Evolutionary conservation across 2,888 invertebrate species (phyloP).

Genomic region (Pardosa pseudoannulata): DNA sequence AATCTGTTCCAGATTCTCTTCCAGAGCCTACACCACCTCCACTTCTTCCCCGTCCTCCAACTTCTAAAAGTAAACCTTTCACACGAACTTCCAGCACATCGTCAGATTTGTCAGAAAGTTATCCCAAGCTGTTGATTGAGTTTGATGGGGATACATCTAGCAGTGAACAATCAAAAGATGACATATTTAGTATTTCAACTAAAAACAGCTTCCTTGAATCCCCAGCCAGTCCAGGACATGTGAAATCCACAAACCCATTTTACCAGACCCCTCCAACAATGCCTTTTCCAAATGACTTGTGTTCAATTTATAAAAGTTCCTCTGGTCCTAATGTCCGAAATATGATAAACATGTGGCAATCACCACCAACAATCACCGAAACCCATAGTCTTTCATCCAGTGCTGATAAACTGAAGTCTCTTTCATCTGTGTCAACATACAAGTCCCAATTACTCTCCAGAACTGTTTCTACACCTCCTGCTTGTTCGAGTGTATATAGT

Average conservation of each 20-base stretch:
- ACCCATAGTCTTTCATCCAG: slow-evolving; percentile 30
- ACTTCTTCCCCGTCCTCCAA: slow-evolving; percentile 49
- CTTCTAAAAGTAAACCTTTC: slow-evolving; percentile 13
- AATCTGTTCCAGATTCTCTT: background rate
- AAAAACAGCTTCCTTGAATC: background rate
- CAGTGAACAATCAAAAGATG: background rate
- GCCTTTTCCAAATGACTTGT: background rate
- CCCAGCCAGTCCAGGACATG: background rate
- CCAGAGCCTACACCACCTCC: slow-evolving; percentile 33
- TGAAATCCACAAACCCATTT: slow-evolving; percentile 51
- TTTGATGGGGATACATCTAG: slow-evolving; percentile 29
- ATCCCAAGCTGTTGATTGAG: slow-evolving; percentile 35
- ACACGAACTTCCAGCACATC: background rate
- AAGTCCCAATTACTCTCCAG: slow-evolving; percentile 39
- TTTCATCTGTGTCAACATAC: background rate
- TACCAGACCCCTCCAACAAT: background rate
- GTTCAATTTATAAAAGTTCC: slow-evolving; percentile 30
- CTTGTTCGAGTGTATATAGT: slow-evolving; percentile 19
- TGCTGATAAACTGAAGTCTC: slow-evolving; percentile 40
- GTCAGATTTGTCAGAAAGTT: background rate
- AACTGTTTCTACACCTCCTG: slow-evolving; percentile 51
- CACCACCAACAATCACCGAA: background rate
- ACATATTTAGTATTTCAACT: background rate
- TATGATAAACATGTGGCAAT: slow-evolving; percentile 56
- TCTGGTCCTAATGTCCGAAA: slow-evolving; percentile 60